A percentile compares a stretch with the other conserved stretches of the same genome.
Conservation (phyloP, 2,888 invertebrate species). For the Synanthedon myopaeformis region DNA sequence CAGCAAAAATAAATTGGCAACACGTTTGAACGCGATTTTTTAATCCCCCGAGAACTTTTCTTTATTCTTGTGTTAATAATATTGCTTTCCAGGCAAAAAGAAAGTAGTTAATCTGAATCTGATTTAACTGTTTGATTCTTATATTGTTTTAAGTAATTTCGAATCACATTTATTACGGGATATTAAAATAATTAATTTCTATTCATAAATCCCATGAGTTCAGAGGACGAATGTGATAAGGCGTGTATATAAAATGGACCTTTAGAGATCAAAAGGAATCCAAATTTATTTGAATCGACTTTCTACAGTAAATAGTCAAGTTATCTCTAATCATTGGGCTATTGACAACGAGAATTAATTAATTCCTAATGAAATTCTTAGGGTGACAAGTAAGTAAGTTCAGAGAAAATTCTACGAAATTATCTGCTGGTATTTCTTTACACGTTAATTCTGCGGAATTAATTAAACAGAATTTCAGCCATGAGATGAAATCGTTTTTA, state of each 20-base stretch:
- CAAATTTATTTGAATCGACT: slow-evolving; percentile 16
- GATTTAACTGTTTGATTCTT: too few species aligned
- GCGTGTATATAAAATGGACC: background rate
- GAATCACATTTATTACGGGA: too few species aligned
- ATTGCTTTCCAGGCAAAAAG: background rate
- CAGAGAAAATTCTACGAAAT: slow-evolving; percentile 1
- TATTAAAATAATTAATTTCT: too few species aligned
- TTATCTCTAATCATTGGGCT: slow-evolving; percentile 12
- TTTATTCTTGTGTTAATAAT: background rate
- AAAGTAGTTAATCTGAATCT: background rate
- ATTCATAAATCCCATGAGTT: too few species aligned
- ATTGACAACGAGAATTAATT: slow-evolving; percentile 14
- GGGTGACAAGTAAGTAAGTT: slow-evolving; percentile 1
- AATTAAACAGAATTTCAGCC: too few species aligned
- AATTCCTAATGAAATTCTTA: slow-evolving; percentile 6
- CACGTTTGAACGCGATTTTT: slow-evolving; percentile 34
- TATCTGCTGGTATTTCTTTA: background rate
- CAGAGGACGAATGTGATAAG: too few species aligned
- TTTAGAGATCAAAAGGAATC: slow-evolving; percentile 9
- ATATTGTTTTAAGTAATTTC: background rate
- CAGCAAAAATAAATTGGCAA: slow-evolving; percentile 36
- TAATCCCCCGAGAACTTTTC: slow-evolving; percentile 3
- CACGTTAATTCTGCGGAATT: too few species aligned
- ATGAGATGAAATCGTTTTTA: too few species aligned
- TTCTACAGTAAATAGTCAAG: slow-evolving; percentile 1